Conservation (phyloP, 1,140 invertebrate species). For the Magallana ariakensis region DNA sequence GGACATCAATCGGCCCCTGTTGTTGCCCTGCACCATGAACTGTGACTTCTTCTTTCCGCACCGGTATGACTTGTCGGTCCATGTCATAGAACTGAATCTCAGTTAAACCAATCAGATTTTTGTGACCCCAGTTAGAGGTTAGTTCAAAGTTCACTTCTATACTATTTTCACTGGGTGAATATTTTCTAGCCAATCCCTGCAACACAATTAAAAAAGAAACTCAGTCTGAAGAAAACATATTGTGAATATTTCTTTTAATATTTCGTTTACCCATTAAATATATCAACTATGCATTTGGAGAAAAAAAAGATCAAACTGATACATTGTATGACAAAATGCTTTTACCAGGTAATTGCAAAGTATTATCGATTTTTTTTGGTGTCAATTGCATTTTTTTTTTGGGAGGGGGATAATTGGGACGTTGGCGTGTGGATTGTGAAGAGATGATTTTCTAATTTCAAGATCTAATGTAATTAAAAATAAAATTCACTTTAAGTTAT, state of each 20-base stretch:
- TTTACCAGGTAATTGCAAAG: too few species aligned
- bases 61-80: slow-evolving; percentile 65
- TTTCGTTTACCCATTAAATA: too few species aligned
- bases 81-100: slow-evolving; percentile 75
- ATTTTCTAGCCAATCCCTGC: background rate
- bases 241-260: too few species aligned
- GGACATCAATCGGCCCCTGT: slow-evolving; percentile 56
- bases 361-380: background rate
- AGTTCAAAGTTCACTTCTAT: slow-evolving; percentile 70
- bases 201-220: too few species aligned
- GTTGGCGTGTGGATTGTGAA: background rate
- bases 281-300: too few species aligned
- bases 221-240: too few species aligned
- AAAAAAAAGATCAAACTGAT: too few species aligned
- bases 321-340: too few species aligned
- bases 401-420: background rate
- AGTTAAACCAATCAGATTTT: slow-evolving; percentile 73
- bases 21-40: slow-evolving; percentile 65
- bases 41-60: slow-evolving; percentile 63
- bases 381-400: background rate
- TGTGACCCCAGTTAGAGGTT: slow-evolving; percentile 76
- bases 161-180: slow-evolving; percentile 30
- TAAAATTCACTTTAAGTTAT: too few species aligned
- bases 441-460: too few species aligned
- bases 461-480: too few species aligned